Evolutionary conservation across 2,113 vertebrate species (phyloP), one percentile per base, ranked within the genome.

Genomic region (Saccopteryx leptura): DNA sequence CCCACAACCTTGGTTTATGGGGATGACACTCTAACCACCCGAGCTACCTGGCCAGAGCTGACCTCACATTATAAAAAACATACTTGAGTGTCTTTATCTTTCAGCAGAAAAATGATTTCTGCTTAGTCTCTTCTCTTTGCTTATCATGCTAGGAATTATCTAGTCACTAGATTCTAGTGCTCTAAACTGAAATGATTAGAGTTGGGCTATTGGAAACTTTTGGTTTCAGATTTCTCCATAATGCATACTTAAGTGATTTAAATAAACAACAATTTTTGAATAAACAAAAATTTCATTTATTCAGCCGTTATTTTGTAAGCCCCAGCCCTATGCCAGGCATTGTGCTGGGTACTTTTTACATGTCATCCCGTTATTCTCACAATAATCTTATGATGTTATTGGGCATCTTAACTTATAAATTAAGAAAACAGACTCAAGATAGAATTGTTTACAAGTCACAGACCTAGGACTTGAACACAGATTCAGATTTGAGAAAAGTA

Each of bases 401-500:
- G 46, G 14, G 66, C 19, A 74, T 66, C 31, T 91, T 87, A 81
- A 75, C 87, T 71, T 91, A 46, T 91, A 87, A 75, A 61, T 75
- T 0, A 60, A 89, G 58, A 89, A 46, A 75, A 12, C 4, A 26
- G 50, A 15, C 7, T 93, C 11, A 87, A 81, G 31, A 13, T 72
- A 79, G 13, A 66, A 54, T 39, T 81, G 39, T 9, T 69, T 69
- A 46, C 31, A 87, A 87, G 15, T 75, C 21, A 87, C 24, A 88
- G 39, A 86, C 6, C 75, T 61, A 69, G 87, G 24, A 61, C n/a
- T 68, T 82, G 52, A 93, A 87, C 24, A 58, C 8, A 69, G n/a
- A 23, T 75, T 61, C 8, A 69, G n/a, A 23, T 75, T 61, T 68
- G 46, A 75, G 74, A 90, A 79, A 74, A 69, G 48, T 79, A 85